These are phyloP conservation scores for Parasteatoda tepidariorum DNA, from an alignment of 1,140 invertebrate genomes.

Conservation along the genomic window DNA sequence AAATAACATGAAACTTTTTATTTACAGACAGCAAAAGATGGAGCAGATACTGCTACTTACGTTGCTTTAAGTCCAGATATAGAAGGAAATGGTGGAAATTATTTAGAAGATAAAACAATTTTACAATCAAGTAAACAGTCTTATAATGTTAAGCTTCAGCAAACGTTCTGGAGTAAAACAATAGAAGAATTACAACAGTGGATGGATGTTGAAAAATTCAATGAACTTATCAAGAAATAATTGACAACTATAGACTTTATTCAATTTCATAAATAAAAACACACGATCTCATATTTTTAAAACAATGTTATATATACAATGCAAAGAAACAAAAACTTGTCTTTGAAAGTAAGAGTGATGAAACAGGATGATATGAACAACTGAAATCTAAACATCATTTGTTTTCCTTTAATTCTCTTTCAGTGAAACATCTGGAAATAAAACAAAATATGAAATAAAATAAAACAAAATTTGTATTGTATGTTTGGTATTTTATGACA, in stretches of 20 bases:
- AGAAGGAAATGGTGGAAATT: conserved; percentile 78
- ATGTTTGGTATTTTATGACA: no score
- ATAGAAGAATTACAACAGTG: conserved; percentile 59
- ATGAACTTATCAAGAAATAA: no score
- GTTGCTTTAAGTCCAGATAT: conserved; percentile 79
- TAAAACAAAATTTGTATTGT: background rate
- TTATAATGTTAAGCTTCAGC: conserved; percentile 71
- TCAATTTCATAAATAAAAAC: no score
- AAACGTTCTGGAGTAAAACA: conserved; percentile 71
- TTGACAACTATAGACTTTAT: no score
- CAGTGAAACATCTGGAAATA: background rate
- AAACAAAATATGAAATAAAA: background rate
- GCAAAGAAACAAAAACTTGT: no score
- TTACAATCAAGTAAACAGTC: conserved; percentile 70
- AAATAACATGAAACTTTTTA: no score
- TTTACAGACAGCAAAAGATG: conserved; percentile 78
- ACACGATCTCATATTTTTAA: no score
- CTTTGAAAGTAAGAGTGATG: no score
- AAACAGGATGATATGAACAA: no score
- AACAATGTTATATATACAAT: no score
- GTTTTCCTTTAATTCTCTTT: background rate
- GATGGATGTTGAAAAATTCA: no score
- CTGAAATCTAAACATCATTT: no score
- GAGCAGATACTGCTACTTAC: conserved; percentile 79
- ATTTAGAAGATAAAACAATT: conserved; percentile 74